Evolutionary conservation across 2,888 invertebrate species (phyloP), one percentile per base, ranked within the genome.

Genomic region (Agriotes lineatus): DNA sequence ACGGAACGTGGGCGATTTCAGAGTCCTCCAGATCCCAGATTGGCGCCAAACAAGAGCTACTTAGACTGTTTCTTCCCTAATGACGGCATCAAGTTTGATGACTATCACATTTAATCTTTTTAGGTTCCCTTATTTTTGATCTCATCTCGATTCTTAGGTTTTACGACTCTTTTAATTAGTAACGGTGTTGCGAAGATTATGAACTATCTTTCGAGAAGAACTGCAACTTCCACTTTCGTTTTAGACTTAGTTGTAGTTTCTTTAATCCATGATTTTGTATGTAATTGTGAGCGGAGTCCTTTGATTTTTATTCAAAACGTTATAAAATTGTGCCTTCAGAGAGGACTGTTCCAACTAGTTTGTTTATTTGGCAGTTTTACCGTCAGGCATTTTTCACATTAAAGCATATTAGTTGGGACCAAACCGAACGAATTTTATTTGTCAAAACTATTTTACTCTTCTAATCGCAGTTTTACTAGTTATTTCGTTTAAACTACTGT

Each of bases 1-100:
- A 94, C 94, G 19, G 94, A 94, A 84, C 92, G 94, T 73, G 94
- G 94, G n/a, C 90, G 93, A 72, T 94, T 94, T 75, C 83, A 82
- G 61, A 82, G 83, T 73, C 82, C 82, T n/a, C 83, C 84, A 2
- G 82, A 82, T 75, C 80, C 81, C 33, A 74, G 79, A 20, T 72
- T 81, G 62, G 78, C 74, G 12, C 77, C 77, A 54, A 82, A 78
- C 73, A 82, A 82, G 67, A 78, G 79, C 58, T 82, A 79, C 67
- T 67, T 82, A 56, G 82, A 82, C 66, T 81, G 78, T 61, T 81
- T 81, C 69, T 79, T 77, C 48, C 65, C 44, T 72, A 78, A 78
- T 61, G 73, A 72, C 70, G 75, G 72, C 19, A 71, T 79, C 12
- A 82, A 82, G 76, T 81, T 80, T 72, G 80, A 82, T 50, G 82